Base-by-base conservation (phyloP, 2,797 vertebrate species). In the Paramormyrops hopkinsi region DNA sequence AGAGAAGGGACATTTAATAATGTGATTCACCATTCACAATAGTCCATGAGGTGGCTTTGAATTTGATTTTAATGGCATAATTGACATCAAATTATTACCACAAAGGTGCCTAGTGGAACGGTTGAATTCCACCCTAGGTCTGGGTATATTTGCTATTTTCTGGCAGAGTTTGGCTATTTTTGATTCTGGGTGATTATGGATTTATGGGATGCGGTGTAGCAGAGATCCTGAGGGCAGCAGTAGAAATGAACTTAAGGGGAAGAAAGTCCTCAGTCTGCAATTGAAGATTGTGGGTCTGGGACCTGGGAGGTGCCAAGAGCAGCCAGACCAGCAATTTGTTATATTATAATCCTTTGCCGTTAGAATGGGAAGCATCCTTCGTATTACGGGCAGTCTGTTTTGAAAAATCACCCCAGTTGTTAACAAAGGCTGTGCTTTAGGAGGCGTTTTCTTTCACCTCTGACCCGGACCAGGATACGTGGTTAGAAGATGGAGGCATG, bases 1-100 rank as follows among this genome's bases (percentile, higher is more conserved):
- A 79, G 73, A 41, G 37, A 79, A 44, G 41, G 73, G 73, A 79
- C 73, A 44, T 79, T 79, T 79, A 79, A 79, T 79, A 79, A 79
- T 44, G 37, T n/a, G 6, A 79, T 79, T 79, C 41, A 44, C 37
- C 19, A 79, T 79, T 79, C 73, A 44, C 73, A 79, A 44, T 79
- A 79, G 41, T 37, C 19, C 41, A 41, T 79, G 73, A 79, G 41
- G 73, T 44, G 73, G 6, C 73, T 76, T 73, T 76, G 37, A 76
- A 76, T 76, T 37, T 76, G 37, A 76, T 41, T 76, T 41, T 51
- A 25, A 51, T 48, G 83, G 25, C n/a, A 51, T 83, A 83, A 83
- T 50, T 50, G 46, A 83, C 37, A 86, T 56, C 53, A 87, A 85
- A 54, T 87, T 54, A 85, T 85, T 29, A 33, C 22, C n/a, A 51